Evolutionary conservation across 2,888 invertebrate species (phyloP).

Genomic region (Allygus modestus): DNA sequence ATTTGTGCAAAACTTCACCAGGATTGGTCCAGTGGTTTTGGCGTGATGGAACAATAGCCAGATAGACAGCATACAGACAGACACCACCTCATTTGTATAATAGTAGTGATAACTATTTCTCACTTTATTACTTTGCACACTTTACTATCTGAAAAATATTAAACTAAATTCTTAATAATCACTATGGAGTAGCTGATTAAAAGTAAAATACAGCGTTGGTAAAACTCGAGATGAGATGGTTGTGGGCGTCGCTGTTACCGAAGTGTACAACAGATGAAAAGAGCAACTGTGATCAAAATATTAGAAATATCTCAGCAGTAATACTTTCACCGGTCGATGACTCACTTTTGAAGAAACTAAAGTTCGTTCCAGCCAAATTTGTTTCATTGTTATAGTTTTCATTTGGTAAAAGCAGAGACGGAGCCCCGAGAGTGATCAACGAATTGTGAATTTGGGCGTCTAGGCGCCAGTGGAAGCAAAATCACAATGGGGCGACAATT

Average conservation of each 20-base stretch:
- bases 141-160: no score
- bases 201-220: no score
- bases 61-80: no score
- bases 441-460: slow-evolving; percentile 31
- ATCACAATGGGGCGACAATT: neutral
- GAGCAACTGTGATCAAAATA: neutral
- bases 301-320: neutral
- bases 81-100: no score
- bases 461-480: neutral
- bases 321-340: slow-evolving; percentile 30
- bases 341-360: slow-evolving; percentile 1
- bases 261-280: neutral
- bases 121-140: no score
- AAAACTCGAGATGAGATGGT: no score
- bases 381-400: slow-evolving; percentile 38
- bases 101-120: no score
- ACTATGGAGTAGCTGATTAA: no score
- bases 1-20: no score
- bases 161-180: no score
- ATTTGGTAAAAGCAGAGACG: slow-evolving; percentile 35
- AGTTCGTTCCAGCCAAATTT: slow-evolving; percentile 21
- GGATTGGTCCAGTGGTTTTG: no score
- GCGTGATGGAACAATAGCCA: no score
- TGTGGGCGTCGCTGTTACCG: neutral
- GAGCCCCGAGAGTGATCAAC: slow-evolving; percentile 21